Base-by-base conservation (phyloP, 2,113 vertebrate genomes). In the Australoheros scitulus region DNA sequence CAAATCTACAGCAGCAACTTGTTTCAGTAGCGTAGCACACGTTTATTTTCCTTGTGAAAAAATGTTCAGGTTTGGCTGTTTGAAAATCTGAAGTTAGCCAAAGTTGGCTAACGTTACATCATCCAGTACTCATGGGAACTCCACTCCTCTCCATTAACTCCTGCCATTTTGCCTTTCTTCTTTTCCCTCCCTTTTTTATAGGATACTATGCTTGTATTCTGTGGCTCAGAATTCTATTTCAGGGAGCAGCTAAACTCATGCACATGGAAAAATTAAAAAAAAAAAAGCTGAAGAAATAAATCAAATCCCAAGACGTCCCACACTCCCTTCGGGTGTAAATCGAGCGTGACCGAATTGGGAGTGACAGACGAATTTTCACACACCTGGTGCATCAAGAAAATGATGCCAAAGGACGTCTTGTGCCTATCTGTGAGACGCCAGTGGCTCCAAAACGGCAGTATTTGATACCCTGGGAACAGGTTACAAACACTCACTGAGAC, bases 281-380 rank as follows among this genome's bases (percentile, higher is more conserved):
- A 32, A 57, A 4, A 38, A 34, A 34, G 29, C 11, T 57, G n/a
- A 60, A 70, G 47, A 70, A 61, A 77, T 55, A 55, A n/a, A 34
- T 78, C 65, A 50, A 70, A 50, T 72, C 68, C 68, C 26, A 72
- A 5, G 2, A 72, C 26, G 52, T 72, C 47, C 24, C 52, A 32
- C 11, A 55, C 26, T 55, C 68, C 68, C 68, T 72, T 72, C 32
- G n/a, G 24, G 47, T 72, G 68, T 72, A 72, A 72, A 29, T 72
- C 18, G 6, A 72, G 68, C 11, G 47, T 55, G 68, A 72, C 47
- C 18, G 47, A 72, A 55, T 14, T 55, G 68, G 68, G 68, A 72
- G 26, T 72, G 68, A 72, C 68, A 72, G 50, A 55, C 0, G 0
- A 32, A 72, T 72, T 72, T 72, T 72, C 47, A 55, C 26, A 72